phyloP scores from a whole-genome alignment of 2,797 vertebrate species.

The Phalanger gymnotis region DNA sequence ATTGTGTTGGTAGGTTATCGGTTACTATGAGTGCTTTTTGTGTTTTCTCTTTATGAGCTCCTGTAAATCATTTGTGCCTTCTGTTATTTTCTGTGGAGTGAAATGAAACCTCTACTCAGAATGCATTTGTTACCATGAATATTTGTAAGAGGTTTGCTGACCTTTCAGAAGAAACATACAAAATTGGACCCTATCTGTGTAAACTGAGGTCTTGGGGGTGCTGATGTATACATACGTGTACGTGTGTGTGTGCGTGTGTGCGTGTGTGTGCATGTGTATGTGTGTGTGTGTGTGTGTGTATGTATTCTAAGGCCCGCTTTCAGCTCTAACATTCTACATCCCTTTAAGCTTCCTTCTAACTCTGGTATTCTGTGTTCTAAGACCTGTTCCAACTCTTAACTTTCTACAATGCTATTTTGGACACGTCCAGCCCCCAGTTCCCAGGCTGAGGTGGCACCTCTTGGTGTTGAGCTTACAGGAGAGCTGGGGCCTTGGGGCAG shows the following conservation, averaged over 20 bases:
- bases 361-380: neutral
- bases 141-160: neutral
- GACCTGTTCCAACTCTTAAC: neutral
- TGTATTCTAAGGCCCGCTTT: neutral
- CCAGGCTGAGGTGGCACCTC: constrained; percentile 13
- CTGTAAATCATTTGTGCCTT: neutral
- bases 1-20: neutral
- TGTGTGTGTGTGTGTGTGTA: neutral
- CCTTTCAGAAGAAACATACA: neutral
- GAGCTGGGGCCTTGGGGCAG: neutral
- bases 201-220: neutral
- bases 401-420: constrained; percentile 19
- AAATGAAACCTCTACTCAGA: neutral
- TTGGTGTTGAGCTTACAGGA: constrained; percentile 35
- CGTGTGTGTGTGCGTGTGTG: no score
- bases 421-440: neutral
- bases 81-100: neutral
- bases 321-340: neutral
- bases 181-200: neutral
- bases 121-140: neutral
- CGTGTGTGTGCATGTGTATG: neutral
- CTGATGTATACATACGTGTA: no score
- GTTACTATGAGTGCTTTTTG: neutral
- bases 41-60: neutral
- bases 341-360: neutral